Base-by-base conservation (phyloP, 2,797 vertebrate species). In the Myotis planiceps region DNA sequence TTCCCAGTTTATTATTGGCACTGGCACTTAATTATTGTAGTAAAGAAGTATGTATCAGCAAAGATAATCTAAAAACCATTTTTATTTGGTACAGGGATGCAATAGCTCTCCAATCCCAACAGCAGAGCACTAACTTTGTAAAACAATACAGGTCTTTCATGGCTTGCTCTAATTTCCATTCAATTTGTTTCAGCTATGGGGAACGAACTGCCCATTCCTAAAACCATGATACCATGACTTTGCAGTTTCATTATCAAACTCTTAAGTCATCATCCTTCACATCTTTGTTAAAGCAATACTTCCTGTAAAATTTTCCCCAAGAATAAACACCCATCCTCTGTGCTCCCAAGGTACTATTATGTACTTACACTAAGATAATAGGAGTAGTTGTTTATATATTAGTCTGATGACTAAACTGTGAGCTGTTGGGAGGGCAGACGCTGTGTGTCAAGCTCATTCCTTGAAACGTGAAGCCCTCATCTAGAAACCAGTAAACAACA, bases 181-280 rank as follows among this genome's bases (percentile, higher is more conserved):
- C 27, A 90, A 84, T 55, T 53, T 72, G 29, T 95, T 85, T 65
- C 45, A 93, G n/a, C 45, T 39, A 25, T 14, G 19, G 32, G 47
- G 75, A 69, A 65, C 55, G 81, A 92, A 90, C 0, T 81, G 34
- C 88, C 49, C 78, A 79, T 65, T 93, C 66, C 32, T 78, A 74
- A 87, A 97, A 80, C n/a, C 49, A 58, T 34, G 37, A 45, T 32
- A 92, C 2, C 29, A 76, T 60, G 79, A 95, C 78, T 63, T 55
- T 75, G 81, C 63, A 84, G 42, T 76, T 91, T 90, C 51, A 45
- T 87, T 75, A 96, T 32, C 74, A 91, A 86, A 91, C 37, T 84
- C 34, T 39, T 92, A 66, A 60, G n/a, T 68, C 74, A 88, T 68
- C 74, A 88, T 34, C 32, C 9, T 66, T 85, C 39, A 84, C 34